Conservation (phyloP, 2,113 vertebrate genomes). For the Chaetura pelagica region DNA sequence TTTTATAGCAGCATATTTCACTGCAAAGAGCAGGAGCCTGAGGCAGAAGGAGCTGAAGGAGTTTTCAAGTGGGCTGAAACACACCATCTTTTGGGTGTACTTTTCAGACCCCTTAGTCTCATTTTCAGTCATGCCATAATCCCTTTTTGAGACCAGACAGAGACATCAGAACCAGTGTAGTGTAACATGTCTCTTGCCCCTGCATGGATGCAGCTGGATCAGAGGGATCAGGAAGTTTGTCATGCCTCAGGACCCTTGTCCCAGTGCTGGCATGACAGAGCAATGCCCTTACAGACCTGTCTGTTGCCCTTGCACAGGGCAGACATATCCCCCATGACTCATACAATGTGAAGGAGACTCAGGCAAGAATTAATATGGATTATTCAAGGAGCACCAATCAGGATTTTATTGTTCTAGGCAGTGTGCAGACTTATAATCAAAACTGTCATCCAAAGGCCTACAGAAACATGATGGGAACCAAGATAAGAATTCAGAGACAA, state of each 20-base stretch:
- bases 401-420: conserved; percentile 16
- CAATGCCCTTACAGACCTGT: neutral
- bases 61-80: neutral
- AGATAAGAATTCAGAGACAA: neutral
- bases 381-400: conserved; percentile 3
- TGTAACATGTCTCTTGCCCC: neutral
- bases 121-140: neutral
- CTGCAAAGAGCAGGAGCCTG: neutral
- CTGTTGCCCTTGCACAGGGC: neutral
- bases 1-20: neutral
- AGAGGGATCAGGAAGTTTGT: neutral
- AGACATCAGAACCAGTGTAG: neutral
- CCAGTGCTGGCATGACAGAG: neutral
- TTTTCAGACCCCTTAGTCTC: neutral
- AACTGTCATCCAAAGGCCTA: neutral
- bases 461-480: neutral
- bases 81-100: neutral
- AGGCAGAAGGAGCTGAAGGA: neutral
- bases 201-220: neutral
- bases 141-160: neutral
- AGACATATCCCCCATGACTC: neutral
- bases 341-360: neutral
- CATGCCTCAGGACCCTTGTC: neutral
- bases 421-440: conserved; percentile 2
- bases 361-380: neutral